Evolutionary conservation across 2,113 vertebrate species (phyloP).

Genomic region (Addax nasomaculatus): DNA sequence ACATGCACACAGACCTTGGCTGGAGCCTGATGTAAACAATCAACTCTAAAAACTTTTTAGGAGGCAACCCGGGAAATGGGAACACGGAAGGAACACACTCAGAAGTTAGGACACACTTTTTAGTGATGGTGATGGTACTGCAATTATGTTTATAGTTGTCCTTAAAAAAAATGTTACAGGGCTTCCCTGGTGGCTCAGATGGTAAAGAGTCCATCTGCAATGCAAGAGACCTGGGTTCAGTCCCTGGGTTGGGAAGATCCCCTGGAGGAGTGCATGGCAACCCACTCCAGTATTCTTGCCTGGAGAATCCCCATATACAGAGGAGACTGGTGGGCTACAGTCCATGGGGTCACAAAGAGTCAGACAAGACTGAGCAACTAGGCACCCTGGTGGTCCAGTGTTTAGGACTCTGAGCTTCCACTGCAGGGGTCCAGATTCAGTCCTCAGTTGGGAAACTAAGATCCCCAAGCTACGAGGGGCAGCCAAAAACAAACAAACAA

Average conservation of each 20-base stretch:
- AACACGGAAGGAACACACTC: accelerated
- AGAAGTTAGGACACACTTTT: accelerated
- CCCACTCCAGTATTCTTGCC: neutral
- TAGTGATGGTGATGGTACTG: accelerated
- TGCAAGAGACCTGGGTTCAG: neutral
- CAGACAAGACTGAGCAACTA: neutral
- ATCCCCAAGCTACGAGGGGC: neutral
- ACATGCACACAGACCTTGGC: accelerated
- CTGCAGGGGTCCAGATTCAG: neutral
- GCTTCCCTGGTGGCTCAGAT: neutral
- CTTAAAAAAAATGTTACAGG: neutral
- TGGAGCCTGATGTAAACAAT: accelerated
- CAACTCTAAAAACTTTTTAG: accelerated
- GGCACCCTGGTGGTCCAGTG: neutral
- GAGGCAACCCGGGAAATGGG: too few relatives aligned
- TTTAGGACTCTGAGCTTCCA: neutral
- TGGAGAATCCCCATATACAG: neutral
- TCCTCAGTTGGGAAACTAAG: neutral
- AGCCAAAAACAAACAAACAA: neutral
- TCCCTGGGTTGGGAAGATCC: neutral
- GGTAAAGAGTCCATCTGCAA: neutral
- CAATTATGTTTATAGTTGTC: too few relatives aligned
- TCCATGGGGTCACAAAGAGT: neutral
- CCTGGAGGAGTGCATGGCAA: neutral
- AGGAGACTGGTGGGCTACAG: neutral